Evolutionary conservation across 2,797 vertebrate species (phyloP).

Genomic region (Arctocebus calabarensis): DNA sequence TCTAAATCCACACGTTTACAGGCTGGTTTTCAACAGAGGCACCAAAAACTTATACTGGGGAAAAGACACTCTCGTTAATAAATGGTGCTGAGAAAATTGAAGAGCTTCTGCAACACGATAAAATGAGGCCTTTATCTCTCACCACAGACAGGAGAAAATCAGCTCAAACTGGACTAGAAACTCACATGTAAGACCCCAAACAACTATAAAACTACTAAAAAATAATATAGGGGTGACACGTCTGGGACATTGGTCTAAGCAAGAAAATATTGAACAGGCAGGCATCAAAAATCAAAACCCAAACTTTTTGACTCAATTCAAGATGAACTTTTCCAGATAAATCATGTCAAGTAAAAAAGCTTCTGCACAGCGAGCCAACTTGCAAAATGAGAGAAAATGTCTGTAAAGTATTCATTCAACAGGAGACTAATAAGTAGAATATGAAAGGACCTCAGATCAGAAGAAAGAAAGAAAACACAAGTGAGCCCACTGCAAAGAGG

Average conservation of each 20-base stretch:
- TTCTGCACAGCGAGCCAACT: no score
- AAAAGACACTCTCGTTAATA: neutral
- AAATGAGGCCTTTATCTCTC: neutral
- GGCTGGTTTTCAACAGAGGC: neutral
- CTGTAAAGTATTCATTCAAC: neutral
- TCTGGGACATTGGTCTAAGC: no score
- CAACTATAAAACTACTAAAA: neutral
- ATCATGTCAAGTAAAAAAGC: neutral
- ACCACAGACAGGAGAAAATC: neutral
- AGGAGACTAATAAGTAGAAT: accelerated
- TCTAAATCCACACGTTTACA: neutral
- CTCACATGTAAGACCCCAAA: neutral
- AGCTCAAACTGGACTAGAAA: neutral
- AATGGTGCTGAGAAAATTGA: neutral
- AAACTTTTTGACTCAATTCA: no score
- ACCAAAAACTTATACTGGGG: neutral
- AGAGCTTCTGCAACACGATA: accelerated
- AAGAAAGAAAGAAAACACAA: neutral
- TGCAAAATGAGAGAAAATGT: neutral
- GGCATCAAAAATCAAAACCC: neutral
- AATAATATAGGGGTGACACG: neutral
- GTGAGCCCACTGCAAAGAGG: neutral
- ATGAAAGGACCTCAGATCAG: no score
- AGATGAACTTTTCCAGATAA: no score
- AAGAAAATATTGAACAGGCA: neutral